A percentile compares a stretch with the other conserved stretches of the same genome.
Evolutionary conservation across 1,140 invertebrate species (phyloP).

Genomic region (Aphelenchoides fujianensis): DNA sequence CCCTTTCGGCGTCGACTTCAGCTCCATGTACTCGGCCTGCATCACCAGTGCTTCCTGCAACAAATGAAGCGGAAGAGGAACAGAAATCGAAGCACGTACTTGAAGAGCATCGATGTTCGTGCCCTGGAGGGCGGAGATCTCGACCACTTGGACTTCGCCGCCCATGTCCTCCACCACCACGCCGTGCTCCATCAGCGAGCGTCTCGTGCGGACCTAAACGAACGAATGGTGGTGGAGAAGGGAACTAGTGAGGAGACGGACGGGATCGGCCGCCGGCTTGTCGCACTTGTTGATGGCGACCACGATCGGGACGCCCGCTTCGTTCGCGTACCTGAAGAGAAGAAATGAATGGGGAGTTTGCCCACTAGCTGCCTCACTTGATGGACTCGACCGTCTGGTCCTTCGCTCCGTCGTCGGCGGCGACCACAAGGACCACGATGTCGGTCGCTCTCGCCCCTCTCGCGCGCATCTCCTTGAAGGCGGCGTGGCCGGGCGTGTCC

Average conservation of each 20-base stretch:
- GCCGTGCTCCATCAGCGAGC: slow-evolving; percentile 72
- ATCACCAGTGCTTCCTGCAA: slow-evolving; percentile 79
- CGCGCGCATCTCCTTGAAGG: slow-evolving; percentile 65
- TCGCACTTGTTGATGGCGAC: slow-evolving; percentile 99
- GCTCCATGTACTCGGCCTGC: slow-evolving; percentile 81
- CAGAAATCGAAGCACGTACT: slow-evolving; percentile 27
- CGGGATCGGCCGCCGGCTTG: slow-evolving; percentile 75
- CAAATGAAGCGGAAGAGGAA: slow-evolving; percentile 69
- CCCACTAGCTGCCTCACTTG: slow-evolving; percentile 59
- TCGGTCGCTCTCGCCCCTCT: slow-evolving; percentile 88
- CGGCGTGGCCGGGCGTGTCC: slow-evolving; percentile 99
- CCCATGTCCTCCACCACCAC: slow-evolving; percentile 81
- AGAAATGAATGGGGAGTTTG: slow-evolving; percentile 12
- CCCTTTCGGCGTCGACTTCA: slow-evolving; percentile 73
- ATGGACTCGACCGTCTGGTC: slow-evolving; percentile 80
- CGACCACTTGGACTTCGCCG: slow-evolving; percentile 85
- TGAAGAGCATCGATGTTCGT: slow-evolving; percentile 48
- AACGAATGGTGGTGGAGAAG: slow-evolving; percentile 25
- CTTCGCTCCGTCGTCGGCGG: slow-evolving; percentile 98
- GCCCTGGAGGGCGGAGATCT: slow-evolving; percentile 79
- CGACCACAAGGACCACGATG: slow-evolving; percentile 90
- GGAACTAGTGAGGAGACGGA: slow-evolving; percentile 32
- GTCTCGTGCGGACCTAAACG: slow-evolving; percentile 72
- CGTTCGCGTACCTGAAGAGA: slow-evolving; percentile 52
- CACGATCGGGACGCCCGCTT: slow-evolving; percentile 78